Percentiles rank a stretch among this genome's conserved stretches.
Conservation (phyloP, 2,888 invertebrate species). For the Amphipyra berbera region DNA sequence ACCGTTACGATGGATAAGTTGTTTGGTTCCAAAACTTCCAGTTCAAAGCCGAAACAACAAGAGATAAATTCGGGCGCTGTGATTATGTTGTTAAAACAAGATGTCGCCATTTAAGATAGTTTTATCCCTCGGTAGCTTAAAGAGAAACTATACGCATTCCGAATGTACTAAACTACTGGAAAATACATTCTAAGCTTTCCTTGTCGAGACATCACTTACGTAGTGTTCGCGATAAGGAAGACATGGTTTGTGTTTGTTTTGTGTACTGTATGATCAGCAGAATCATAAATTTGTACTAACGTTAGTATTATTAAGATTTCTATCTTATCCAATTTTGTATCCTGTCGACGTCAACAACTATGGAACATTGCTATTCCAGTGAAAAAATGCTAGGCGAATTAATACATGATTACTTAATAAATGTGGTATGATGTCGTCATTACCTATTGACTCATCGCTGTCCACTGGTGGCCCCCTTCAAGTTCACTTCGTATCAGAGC, state of each 20-base stretch:
- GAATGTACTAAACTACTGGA: background rate
- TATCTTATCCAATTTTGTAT: background rate
- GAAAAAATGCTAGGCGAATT: too few species aligned
- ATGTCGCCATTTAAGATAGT: conserved; percentile 20
- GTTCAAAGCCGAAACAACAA: too few species aligned
- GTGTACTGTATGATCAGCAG: background rate
- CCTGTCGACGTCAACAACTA: too few species aligned
- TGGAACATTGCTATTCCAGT: too few species aligned
- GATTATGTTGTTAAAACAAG: conserved; percentile 20
- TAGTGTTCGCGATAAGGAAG: background rate
- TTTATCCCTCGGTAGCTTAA: conserved; percentile 10
- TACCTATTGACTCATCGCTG: too few species aligned
- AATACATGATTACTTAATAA: too few species aligned
- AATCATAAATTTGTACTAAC: background rate
- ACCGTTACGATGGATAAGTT: too few species aligned
- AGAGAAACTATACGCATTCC: background rate
- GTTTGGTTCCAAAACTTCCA: too few species aligned
- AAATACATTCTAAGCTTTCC: conserved; percentile 12
- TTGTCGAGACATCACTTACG: background rate
- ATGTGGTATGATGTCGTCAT: too few species aligned
- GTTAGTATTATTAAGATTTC: background rate
- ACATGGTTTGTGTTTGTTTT: conserved; percentile 3
- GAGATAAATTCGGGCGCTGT: conserved; percentile 13
- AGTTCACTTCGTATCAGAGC: too few species aligned
- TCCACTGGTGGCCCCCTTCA: too few species aligned